Evolutionary conservation across 37 sponge, comb jelly and placozoan species (phyloP), one percentile per base, ranked within the genome.

Genomic region (Spongilla lacustris): DNA sequence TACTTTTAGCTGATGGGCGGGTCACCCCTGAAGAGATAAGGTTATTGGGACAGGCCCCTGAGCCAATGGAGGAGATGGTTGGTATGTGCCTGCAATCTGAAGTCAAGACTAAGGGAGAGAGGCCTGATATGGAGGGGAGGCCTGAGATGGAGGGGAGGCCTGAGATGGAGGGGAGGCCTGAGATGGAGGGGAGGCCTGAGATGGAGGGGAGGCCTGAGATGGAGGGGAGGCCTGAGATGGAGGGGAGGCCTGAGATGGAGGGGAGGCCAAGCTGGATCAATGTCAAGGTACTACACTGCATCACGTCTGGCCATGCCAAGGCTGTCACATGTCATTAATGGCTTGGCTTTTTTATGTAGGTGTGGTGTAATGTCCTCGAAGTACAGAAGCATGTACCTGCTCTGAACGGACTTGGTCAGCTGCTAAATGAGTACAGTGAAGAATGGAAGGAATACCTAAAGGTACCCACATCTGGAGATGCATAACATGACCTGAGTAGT

Each of bases 361-460:
- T 77, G 4, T 88, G 88, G 88, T 81, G 76, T 81, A 38, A 23
- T 13, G 82, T 50, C 8, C 68, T 76, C 6, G 37, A 76, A 27
- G 77, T 81, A 28, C 76, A 88, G 67, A 81, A 82, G 33, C 33
- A 68, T 24, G 34, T 81, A 13, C 88, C 82, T 17, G 24, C 28
- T 13, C 46, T 88, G 50, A 13, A 50, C 8, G 25, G 50, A 23
- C 50, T 88, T 0, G 12, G 50, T 6, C 36, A 22, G 9, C 76
- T 71, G 23, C 33, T 88, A 17, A 22, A 25, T 11, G 36, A 10
- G 32, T 35, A 74, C 76, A 88, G 82, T 67, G 32, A 48, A 41
- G 88, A 81, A 81, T 88, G 88, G 88, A 67, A 88, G 24, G 88
- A 88, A 81, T 88, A 88, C 81, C 82, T 88, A 38, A 58, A 81